Percentiles rank a stretch among this genome's conserved stretches.
These are phyloP conservation scores for Argyresthia albistria DNA, from an alignment of 2,888 invertebrate genomes.

Conservation along the genomic window DNA sequence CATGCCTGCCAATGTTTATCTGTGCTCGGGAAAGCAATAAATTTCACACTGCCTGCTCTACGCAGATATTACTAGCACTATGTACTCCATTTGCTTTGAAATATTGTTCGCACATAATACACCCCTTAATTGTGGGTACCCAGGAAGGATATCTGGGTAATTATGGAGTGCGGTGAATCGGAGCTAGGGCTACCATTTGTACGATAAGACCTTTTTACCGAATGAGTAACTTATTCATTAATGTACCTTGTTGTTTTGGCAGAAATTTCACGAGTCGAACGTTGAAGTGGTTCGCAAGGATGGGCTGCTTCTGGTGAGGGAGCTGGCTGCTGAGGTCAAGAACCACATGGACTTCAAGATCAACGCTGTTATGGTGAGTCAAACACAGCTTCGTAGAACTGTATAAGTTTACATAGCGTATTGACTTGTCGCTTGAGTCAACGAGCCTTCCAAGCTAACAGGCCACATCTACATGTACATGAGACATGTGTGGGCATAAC, in stretches of 20 bases:
- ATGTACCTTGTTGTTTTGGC: slow-evolving; percentile 26
- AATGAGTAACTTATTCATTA: background rate
- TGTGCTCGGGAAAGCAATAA: slow-evolving; percentile 55
- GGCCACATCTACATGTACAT: too few relatives aligned
- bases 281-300: slow-evolving; percentile 87
- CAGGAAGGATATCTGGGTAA: background rate
- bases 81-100: slow-evolving; percentile 20
- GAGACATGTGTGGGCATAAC: too few relatives aligned
- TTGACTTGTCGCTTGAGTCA: background rate
- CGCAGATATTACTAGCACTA: slow-evolving; percentile 41
- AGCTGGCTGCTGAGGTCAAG: slow-evolving; percentile 91
- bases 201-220: too few relatives aligned
- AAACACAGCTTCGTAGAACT: background rate
- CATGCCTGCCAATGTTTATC: slow-evolving; percentile 59
- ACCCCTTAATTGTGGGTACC: slow-evolving; percentile 1
- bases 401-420: background rate
- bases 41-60: slow-evolving; percentile 38
- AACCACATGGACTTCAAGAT: slow-evolving; percentile 95
- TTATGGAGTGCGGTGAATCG: too few relatives aligned
- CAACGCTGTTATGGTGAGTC: slow-evolving; percentile 90
- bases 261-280: slow-evolving; percentile 87
- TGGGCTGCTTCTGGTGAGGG: slow-evolving; percentile 86
- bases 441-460: background rate
- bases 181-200: too few relatives aligned
- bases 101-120: slow-evolving; percentile 8